phyloP scores from a whole-genome alignment of 2,113 vertebrate genomes.

The Excalfactoria chinensis region DNA sequence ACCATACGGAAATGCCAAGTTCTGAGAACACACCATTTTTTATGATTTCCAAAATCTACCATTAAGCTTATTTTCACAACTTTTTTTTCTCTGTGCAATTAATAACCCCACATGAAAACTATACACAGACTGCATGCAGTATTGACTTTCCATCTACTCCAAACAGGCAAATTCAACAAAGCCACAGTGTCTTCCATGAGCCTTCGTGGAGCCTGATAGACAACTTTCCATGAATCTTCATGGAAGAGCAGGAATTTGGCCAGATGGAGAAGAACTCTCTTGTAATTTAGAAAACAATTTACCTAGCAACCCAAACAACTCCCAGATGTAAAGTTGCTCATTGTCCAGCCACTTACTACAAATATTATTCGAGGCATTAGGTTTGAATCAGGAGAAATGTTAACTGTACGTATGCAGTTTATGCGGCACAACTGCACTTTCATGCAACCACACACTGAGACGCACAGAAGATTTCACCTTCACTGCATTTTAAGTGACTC shows the following conservation, averaged over 20 bases:
- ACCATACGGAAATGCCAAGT: accelerated
- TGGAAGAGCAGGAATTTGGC: neutral
- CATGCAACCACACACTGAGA: neutral
- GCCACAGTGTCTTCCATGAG: neutral
- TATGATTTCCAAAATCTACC: neutral
- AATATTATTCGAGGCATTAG: neutral
- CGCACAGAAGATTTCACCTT: neutral
- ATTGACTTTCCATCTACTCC: neutral
- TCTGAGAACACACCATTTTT: neutral
- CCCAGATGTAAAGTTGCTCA: neutral
- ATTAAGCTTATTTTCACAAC: neutral
- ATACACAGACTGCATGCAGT: neutral
- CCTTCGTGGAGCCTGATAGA: neutral
- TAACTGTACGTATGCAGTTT: neutral
- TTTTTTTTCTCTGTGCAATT: neutral
- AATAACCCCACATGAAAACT: neutral
- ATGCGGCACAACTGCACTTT: accelerated
- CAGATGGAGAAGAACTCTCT: neutral
- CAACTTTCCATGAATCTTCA: neutral
- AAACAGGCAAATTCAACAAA: neutral
- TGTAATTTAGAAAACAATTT: neutral
- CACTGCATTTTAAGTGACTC: neutral
- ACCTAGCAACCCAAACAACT: neutral
- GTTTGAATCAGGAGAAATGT: neutral
- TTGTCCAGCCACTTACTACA: neutral